Base-by-base conservation (phyloP, 2,888 invertebrate species). In the Lamellibrachia satsuma region DNA sequence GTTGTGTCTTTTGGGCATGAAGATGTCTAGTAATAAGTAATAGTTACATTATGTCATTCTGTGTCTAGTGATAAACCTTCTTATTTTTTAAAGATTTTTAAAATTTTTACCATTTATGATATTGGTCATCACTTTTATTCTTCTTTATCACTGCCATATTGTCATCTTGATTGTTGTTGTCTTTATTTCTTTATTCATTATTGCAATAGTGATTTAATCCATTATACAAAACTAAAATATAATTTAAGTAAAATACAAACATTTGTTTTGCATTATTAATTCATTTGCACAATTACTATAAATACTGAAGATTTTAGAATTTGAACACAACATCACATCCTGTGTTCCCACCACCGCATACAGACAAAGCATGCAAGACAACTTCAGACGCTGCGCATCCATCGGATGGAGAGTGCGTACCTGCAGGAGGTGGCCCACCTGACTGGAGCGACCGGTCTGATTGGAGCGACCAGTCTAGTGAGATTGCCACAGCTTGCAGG, bases 361-460 rank as follows among this genome's bases (percentile, higher is more conserved):
- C 22, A 91, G 91, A 52, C 22, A 52, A 51, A 91, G 27, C 52
- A 7, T 7, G 6, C 22, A 11, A 51, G 39, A 52, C 75, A 75
- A 75, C 52, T 27, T 11, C 60, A 92, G 11, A 27, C 60, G 39
- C 52, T 91, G 15, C 91, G 91, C 92, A 91, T 51, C 60, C 92
- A 92, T 75, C 92, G 92, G n/a, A 55, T 91, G 15, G 57, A 91
- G 91, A 92, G 92, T 91, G 92, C 92, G 39, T 91, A 92, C 57
- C 39, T 93, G 7, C 92, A 92, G 52, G 27, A 92, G 60, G 9
- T 90, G 92, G 91, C 39, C 3, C 22, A 60, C 11, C 91, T 91
- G 15, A 52, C 52, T 93, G 90, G 75, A 11, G 6, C 75, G n/a
- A 22, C 75, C 75, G n/a, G n/a, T 75, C 75, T 75, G 11, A 4